These are phyloP conservation scores for Meloidogyne hapla DNA, from an alignment of 1,140 invertebrate species.

Conservation along the genomic window DNA sequence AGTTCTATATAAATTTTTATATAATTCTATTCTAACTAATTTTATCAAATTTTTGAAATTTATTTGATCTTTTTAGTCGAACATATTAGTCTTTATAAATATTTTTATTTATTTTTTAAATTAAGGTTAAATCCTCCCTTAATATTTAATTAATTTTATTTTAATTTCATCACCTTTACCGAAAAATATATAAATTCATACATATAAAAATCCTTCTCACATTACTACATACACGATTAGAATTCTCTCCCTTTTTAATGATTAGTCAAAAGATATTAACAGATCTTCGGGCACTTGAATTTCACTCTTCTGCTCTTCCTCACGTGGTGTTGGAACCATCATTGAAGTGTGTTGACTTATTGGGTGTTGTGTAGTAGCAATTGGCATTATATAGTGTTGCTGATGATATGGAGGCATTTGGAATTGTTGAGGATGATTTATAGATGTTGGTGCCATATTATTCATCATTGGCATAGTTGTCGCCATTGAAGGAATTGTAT, in stretches of 20 bases:
- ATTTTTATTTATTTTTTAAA: no score
- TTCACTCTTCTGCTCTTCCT: slow-evolving; percentile 17
- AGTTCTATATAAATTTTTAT: no score
- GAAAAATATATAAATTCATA: no score
- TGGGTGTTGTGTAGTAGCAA: slow-evolving; percentile 2
- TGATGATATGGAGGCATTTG: neutral
- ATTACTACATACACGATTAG: neutral
- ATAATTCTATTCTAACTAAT: no score
- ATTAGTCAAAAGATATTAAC: slow-evolving; percentile 39
- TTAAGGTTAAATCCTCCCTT: no score
- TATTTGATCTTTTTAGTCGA: no score
- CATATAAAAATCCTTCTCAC: neutral
- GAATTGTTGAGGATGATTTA: slow-evolving; percentile 20
- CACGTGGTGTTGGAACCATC: neutral
- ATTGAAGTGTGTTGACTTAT: neutral
- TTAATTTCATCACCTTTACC: no score
- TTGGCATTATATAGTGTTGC: slow-evolving; percentile 8
- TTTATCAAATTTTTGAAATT: no score
- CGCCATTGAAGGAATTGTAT: neutral
- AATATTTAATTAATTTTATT: no score
- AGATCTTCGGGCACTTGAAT: slow-evolving; percentile 31
- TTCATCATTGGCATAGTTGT: neutral
- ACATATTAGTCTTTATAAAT: no score
- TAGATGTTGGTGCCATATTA: slow-evolving; percentile 13
- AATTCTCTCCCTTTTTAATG: neutral